Evolutionary conservation across 2,797 vertebrate species (phyloP), one percentile per base, ranked within the genome.

Genomic region (Hipposideros larvatus): DNA sequence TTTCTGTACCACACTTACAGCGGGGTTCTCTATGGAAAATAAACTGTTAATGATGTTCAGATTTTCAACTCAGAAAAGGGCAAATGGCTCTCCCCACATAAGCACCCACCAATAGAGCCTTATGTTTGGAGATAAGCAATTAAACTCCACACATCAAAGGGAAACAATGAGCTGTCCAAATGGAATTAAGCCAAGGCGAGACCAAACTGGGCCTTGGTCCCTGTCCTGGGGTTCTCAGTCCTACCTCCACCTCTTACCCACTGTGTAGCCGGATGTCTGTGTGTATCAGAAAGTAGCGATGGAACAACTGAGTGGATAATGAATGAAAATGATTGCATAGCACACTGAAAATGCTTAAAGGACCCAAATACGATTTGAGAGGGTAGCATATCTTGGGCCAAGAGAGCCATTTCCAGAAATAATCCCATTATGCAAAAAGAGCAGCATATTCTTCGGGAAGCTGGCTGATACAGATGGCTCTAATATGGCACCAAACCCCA

Each of bases 81-180:
- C 77, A 96, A 96, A 95, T 74, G 89, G 90, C 41, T 94, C 18
- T 65, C 78, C 77, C 37, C 66, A 63, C n/a, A 71, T 46, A 92
- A 87, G 75, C 22, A 73, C 79, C 93, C 41, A 96, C 74, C 90
- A 91, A 92, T 87, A 70, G 75, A 91, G 75, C 92, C 94, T 96
- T 95, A 87, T 94, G 91, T 93, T 96, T 91, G 93, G 92, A 96
- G 87, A 96, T 91, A 92, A 96, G 89, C 80, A 96, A 96, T 96
- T 97, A 97, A 91, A 94, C 41, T 19, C 37, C 70, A 93, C 71
- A 89, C 75, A 96, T 75, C 80, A 90, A 96, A 96, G 95, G 85
- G 95, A 96, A 95, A 96, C 82, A 92, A 75, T 65, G 82, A 96
- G 80, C 51, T 75, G 61, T 95, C 89, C 75, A 95, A 96, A 84